Base-by-base conservation (phyloP, 2,113 vertebrate species). In the Eolophus roseicapilla region DNA sequence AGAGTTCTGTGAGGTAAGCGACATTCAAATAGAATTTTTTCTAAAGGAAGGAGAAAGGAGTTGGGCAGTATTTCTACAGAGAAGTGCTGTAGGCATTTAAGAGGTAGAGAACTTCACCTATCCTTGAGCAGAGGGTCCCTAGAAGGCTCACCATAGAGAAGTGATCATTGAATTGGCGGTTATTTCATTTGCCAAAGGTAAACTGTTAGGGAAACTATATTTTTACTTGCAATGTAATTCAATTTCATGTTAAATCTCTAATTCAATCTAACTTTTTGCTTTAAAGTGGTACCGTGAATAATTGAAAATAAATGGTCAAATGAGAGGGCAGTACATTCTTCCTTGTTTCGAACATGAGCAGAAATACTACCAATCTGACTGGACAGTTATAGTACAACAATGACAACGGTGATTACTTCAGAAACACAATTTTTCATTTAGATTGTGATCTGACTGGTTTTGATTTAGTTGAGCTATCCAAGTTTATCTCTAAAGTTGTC, bases 401-500 rank as follows among this genome's bases (percentile, higher is more conserved):
- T 21, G 33, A 65, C 41, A 78, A 53, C 29, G 87, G 8, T 78
- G 52, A 69, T 62, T 90, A 59, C 33, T 85, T 88, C 78, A 62
- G 91, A 63, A 88, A 78, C 14, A 33, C 44, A 50, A n/a, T 82
- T 95, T 91, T 88, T 60, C 37, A 65, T 91, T 82, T n/a, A 91
- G 47, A 41, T 41, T 82, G 71, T 43, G 82, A 76, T 92, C 43
- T 87, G 35, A 52, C 27, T 41, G 28, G 71, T 91, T 86, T 94
- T 71, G 55, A 74, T 89, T 78, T 49, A 80, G 17, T 13, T 74
- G 82, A 83, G 35, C n/a, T 82, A 41, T 28, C 52, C 55, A 83
- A 82, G 35, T 19, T 92, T 92, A 33, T 15, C 87, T 65, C 13
- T 89, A 95, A 82, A 92, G 68, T 79, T 93, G n/a, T 68, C 69